These are phyloP conservation scores for Arge pagana DNA, from an alignment of 2,888 invertebrate genomes.

Conservation along the genomic window DNA sequence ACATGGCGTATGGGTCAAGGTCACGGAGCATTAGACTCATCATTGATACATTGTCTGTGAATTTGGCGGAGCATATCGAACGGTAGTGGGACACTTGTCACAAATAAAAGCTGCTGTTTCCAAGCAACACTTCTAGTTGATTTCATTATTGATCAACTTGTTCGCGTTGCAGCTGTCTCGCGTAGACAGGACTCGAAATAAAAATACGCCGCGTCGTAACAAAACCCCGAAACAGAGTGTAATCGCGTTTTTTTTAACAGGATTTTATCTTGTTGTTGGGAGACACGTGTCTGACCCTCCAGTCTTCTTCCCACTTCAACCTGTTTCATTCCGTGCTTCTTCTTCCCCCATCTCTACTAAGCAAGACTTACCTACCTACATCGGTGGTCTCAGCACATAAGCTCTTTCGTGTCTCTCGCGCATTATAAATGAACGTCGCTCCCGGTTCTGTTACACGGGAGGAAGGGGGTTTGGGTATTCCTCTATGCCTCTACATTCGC, in stretches of 20 bases:
- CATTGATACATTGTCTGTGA: no score
- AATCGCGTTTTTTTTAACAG: slow-evolving; percentile 5
- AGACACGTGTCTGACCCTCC: slow-evolving; percentile 15
- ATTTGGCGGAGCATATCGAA: no score
- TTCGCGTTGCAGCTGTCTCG: neutral
- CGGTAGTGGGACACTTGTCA: no score
- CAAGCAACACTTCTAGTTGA: no score
- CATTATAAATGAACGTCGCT: slow-evolving; percentile 53
- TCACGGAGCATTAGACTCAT: no score
- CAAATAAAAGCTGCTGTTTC: no score
- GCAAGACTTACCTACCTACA: slow-evolving; percentile 19
- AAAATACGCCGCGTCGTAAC: no score
- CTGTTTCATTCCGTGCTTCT: slow-evolving; percentile 12
- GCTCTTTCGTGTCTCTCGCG: slow-evolving; percentile 39
- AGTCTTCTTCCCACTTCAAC: slow-evolving; percentile 5
- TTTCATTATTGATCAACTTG: no score
- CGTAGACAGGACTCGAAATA: no score
- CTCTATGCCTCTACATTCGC: no score
- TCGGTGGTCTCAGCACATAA: slow-evolving; percentile 27
- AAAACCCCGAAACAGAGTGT: slow-evolving; percentile 2
- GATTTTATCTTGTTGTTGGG: slow-evolving; percentile 35
- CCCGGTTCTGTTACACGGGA: slow-evolving; percentile 34
- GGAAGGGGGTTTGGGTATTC: no score
- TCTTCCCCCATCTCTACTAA: slow-evolving; percentile 3
- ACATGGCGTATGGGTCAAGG: no score